Base-by-base conservation (phyloP, 2,113 vertebrate genomes). In the Ptilonorhynchus violaceus region DNA sequence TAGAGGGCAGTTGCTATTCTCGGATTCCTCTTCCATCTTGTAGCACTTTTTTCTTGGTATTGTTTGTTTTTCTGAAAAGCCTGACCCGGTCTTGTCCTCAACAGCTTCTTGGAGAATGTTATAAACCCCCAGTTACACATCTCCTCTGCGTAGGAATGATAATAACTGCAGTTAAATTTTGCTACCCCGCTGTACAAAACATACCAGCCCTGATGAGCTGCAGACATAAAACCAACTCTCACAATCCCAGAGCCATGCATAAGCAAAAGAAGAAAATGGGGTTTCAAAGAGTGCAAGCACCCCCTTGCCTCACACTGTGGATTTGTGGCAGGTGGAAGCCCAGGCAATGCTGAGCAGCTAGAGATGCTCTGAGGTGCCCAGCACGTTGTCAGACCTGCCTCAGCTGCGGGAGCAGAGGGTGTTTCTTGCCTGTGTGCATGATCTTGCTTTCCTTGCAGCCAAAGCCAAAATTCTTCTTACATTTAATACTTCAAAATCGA, bases 81-180 rank as follows among this genome's bases (percentile, higher is more conserved):
- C 44, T 89, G 72, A 70, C 39, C 69, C 0, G 0, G 8, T 37
- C 31, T 63, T 72, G 47, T 86, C 56, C 73, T 80, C 10, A 7
- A 35, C 56, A 77, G 21, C 35, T 91, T 96, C 84, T 85, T 64
- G n/a, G 60, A 64, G 70, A 91, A 53, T n/a, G 21, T 60, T 92
- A 53, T 16, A 88, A 87, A 53, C 31, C 52, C 56, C 23, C 73
- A 72, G 44, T 44, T 49, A 37, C 42, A 69, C 55, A 73, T 76
- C 67, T 82, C 56, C 60, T 91, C 70, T 64, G 10, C 1, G 0
- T 1, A 94, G 74, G 74, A 91, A 85, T 49, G 60, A 79, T 53
- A 85, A 81, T n/a, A 81, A 82, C 17, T n/a, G 47, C 84, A 58
- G 39, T 73, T 58, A 60, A 78, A 42, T 79, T 79, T 79, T 87